phyloP scores from a whole-genome alignment of 2,888 invertebrate genomes.

The Xestia ashworthii region DNA sequence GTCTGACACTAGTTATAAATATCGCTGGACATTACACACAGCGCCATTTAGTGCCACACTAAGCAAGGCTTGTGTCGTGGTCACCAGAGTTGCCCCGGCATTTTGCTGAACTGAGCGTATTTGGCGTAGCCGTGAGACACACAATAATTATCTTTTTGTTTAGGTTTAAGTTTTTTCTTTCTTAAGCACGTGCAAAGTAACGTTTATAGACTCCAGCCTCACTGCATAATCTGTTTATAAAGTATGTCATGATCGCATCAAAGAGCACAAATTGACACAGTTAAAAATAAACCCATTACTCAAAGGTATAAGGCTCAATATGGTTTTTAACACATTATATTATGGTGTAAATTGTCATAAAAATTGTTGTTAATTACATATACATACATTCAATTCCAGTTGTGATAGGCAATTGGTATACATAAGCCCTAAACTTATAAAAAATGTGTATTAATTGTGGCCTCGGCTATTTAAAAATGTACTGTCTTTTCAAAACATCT shows the following conservation, averaged over 20 bases:
- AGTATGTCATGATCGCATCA: neutral
- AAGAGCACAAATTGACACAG: neutral
- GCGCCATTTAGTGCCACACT: too few species aligned
- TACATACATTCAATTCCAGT: constrained; percentile 51
- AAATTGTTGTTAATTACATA: constrained; percentile 41
- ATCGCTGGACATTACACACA: too few species aligned
- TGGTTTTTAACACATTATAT: constrained; percentile 43
- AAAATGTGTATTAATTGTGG: constrained; percentile 17
- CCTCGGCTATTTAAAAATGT: constrained; percentile 25
- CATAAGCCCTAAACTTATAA: constrained; percentile 39
- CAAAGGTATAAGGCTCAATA: constrained; percentile 31
- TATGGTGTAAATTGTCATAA: constrained; percentile 59
- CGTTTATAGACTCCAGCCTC: neutral
- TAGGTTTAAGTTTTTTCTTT: too few species aligned
- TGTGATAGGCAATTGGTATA: constrained; percentile 43
- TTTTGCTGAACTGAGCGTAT: too few species aligned
- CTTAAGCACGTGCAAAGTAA: neutral
- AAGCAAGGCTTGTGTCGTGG: too few species aligned
- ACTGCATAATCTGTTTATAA: neutral
- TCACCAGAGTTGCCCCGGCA: too few species aligned
- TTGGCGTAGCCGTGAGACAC: too few species aligned
- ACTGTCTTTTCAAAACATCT: constrained; percentile 35
- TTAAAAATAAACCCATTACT: constrained; percentile 35
- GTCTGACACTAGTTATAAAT: too few species aligned
- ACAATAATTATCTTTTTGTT: too few species aligned